Conservation (phyloP, 1,140 invertebrate genomes). For the Aleiodes sp. region DNA sequence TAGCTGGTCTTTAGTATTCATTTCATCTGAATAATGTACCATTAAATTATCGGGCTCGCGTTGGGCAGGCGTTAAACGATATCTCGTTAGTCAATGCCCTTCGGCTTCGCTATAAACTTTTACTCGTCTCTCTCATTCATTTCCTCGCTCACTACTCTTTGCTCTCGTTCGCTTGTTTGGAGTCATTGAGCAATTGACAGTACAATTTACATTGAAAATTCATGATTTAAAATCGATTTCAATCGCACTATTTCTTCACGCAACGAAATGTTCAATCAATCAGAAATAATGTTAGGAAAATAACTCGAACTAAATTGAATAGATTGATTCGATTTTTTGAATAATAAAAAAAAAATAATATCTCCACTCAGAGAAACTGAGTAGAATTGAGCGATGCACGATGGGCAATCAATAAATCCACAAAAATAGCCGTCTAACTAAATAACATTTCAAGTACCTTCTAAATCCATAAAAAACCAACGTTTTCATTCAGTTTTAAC, state of each 20-base stretch:
- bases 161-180: not conserved
- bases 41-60: slow-evolving; percentile 53
- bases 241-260: not conserved
- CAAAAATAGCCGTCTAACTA: not conserved
- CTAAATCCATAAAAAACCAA: not conserved
- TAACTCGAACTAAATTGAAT: too few relatives aligned
- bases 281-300: too few relatives aligned
- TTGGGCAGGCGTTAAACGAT: slow-evolving; percentile 51
- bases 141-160: too few relatives aligned
- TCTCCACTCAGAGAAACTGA: not conserved
- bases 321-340: not conserved
- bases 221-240: not conserved
- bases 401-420: not conserved
- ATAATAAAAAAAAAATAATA: not conserved
- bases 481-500: not conserved
- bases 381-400: not conserved
- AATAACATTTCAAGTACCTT: not conserved
- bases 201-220: not conserved
- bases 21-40: slow-evolving; percentile 54
- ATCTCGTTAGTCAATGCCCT: slow-evolving; percentile 36
- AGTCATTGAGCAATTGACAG: not conserved
- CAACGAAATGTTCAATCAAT: not conserved
- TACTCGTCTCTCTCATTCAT: not conserved
- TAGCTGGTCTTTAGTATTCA: slow-evolving; percentile 48
- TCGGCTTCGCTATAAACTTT: not conserved